Percentiles rank a stretch among this genome's conserved stretches.
Conservation (phyloP, 2,888 invertebrate species). For the Drosophila tanythrix region DNA sequence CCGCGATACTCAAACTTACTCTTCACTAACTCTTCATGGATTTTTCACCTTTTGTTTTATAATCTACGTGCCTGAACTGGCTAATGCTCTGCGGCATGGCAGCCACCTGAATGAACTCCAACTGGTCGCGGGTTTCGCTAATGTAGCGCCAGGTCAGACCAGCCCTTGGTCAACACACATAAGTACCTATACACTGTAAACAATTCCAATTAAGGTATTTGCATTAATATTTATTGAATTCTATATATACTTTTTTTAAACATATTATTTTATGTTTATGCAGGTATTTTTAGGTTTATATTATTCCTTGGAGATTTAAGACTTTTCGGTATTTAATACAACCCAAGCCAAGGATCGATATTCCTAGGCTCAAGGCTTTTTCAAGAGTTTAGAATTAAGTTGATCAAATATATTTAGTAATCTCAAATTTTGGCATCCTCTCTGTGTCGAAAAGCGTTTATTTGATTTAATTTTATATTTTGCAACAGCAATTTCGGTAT, state of each 20-base stretch:
- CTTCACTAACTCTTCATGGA: conserved; percentile 52
- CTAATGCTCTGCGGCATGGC: conserved; percentile 51
- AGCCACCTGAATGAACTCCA: conserved; percentile 46
- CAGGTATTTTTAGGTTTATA: too few species aligned
- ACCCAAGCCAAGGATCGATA: not conserved
- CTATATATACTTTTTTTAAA: too few species aligned
- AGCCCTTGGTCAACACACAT: conserved; percentile 53
- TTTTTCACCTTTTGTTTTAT: conserved; percentile 55
- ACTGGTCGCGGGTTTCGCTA: conserved; percentile 45
- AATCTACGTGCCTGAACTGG: conserved; percentile 74
- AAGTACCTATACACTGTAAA: not conserved
- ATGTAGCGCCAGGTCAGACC: conserved; percentile 65
- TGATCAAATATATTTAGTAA: too few species aligned
- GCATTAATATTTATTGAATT: too few species aligned
- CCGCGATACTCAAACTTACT: conserved; percentile 52
- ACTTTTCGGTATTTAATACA: not conserved
- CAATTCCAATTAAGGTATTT: not conserved
- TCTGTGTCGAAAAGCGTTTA: not conserved
- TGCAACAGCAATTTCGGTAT: not conserved
- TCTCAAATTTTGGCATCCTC: not conserved
- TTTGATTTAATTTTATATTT: not conserved
- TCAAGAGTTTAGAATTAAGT: too few species aligned
- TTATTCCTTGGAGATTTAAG: too few species aligned
- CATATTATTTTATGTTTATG: too few species aligned
- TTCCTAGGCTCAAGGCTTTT: not conserved